Conservation (phyloP, 2,797 vertebrate genomes). For the Brachymystax lenok region DNA sequence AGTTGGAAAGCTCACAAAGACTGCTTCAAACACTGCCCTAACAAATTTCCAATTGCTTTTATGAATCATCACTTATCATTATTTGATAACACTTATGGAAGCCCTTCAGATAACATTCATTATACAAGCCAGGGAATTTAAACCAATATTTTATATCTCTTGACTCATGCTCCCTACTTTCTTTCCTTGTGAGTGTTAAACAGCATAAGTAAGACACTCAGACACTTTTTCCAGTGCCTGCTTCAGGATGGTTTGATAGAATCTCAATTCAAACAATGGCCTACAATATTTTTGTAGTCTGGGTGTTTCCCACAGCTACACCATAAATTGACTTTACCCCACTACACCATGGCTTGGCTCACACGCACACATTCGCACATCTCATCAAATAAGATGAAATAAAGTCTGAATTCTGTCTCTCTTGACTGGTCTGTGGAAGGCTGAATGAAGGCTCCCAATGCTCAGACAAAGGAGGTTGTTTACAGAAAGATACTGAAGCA, state of each 20-base stretch:
- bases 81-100: slow-evolving; percentile 8
- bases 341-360: neutral
- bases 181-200: slow-evolving; percentile 21
- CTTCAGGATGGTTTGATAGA: slow-evolving; percentile 32
- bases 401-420: slow-evolving; percentile 18
- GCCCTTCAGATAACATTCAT: slow-evolving; percentile 20
- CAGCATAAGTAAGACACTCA: slow-evolving; percentile 18
- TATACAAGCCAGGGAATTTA: slow-evolving; percentile 31
- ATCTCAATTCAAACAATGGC: slow-evolving; percentile 38
- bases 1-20: neutral
- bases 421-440: slow-evolving; percentile 12
- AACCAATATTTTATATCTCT: slow-evolving; percentile 33
- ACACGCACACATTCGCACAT: neutral
- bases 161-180: slow-evolving; percentile 13
- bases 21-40: neutral
- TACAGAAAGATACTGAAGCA: slow-evolving; percentile 6
- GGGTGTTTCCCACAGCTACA: slow-evolving; percentile 22
- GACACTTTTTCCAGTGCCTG: neutral
- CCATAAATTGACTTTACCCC: neutral
- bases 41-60: neutral
- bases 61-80: neutral
- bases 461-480: slow-evolving; percentile 9
- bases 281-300: slow-evolving; percentile 28
- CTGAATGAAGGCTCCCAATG: slow-evolving; percentile 20
- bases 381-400: neutral